phyloP scores from a whole-genome alignment of 2,888 invertebrate genomes.

The Eupithecia pulchellata region DNA sequence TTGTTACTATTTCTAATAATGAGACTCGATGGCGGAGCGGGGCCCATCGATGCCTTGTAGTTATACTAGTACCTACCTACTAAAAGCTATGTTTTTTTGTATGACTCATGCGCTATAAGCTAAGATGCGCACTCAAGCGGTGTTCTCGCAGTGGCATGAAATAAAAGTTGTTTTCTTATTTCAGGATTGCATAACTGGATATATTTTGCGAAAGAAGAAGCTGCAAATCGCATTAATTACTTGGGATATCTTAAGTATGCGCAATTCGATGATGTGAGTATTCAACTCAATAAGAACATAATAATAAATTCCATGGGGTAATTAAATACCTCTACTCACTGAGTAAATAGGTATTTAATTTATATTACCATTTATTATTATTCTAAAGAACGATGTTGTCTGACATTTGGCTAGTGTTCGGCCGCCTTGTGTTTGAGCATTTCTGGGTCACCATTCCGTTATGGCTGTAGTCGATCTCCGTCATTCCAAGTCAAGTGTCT shows the following conservation, averaged over 20 bases:
- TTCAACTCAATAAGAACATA: not conserved
- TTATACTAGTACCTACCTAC: too few species aligned
- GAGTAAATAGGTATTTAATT: not conserved
- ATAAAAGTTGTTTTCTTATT: conserved; percentile 30
- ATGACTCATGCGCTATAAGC: too few species aligned
- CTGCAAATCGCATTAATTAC: conserved; percentile 89
- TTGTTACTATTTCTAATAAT: not conserved
- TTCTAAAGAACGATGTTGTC: not conserved
- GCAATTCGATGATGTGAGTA: conserved; percentile 89
- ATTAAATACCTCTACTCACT: not conserved
- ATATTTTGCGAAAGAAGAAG: conserved; percentile 92
- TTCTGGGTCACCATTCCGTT: not conserved
- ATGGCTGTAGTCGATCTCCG: not conserved
- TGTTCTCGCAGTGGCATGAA: not conserved
- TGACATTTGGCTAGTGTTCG: not conserved
- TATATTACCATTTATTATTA: too few species aligned
- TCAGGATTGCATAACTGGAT: conserved; percentile 96
- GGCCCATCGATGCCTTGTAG: not conserved
- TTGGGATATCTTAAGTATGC: conserved; percentile 91
- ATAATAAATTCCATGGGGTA: too few species aligned
- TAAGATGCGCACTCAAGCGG: too few species aligned
- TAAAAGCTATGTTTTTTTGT: not conserved
- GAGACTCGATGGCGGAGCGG: not conserved
- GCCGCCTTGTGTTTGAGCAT: not conserved
- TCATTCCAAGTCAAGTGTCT: not conserved